Evolutionary conservation across 2,113 vertebrate species (phyloP).

Genomic region (Stercorarius parasiticus): DNA sequence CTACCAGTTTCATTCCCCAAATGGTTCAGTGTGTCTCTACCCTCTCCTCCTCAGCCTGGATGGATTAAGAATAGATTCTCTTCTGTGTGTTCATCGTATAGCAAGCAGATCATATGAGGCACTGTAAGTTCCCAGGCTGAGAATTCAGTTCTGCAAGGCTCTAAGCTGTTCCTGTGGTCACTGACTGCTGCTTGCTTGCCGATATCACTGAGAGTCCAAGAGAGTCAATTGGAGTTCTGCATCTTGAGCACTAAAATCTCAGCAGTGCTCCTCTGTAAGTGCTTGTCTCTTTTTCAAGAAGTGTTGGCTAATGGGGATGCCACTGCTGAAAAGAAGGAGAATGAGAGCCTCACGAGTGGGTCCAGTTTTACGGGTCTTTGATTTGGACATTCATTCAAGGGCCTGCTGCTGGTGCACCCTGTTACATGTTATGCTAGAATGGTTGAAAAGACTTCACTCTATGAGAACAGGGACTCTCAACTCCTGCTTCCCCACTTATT

Average conservation of each 20-base stretch:
- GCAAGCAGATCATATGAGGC: neutral
- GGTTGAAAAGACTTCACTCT: neutral
- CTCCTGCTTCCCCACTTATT: neutral
- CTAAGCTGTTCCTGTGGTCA: neutral
- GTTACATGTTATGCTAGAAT: rapidly evolving
- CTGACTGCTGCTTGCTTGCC: neutral
- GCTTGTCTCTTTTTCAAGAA: neutral
- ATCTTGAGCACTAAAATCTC: neutral
- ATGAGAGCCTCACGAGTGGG: neutral
- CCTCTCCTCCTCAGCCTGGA: neutral
- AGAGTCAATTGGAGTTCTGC: neutral
- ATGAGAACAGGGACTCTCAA: neutral
- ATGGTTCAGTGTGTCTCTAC: neutral
- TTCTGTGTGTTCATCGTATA: neutral
- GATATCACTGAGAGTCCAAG: neutral
- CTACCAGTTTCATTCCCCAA: neutral
- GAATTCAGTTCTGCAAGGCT: neutral
- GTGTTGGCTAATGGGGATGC: neutral
- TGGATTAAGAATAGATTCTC: neutral
- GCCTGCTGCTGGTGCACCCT: neutral
- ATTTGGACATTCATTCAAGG: neutral
- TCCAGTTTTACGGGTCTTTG: neutral
- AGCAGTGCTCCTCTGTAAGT: neutral
- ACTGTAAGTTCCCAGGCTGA: neutral
- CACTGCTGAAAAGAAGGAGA: neutral